Base-by-base conservation (phyloP, 2,888 invertebrate genomes). In the Tenthredo mesomela region DNA sequence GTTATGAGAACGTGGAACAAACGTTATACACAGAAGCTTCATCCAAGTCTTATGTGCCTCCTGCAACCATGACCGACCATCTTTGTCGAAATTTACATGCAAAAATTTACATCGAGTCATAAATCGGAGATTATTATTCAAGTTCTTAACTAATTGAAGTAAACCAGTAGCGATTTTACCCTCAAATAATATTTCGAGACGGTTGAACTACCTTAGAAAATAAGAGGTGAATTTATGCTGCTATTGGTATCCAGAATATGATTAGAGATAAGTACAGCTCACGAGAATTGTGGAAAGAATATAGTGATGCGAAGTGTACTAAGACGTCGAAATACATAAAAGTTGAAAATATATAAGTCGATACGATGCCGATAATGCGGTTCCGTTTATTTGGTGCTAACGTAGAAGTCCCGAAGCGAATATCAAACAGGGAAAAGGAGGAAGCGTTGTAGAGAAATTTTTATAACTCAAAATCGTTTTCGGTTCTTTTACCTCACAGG, bases 341-440 rank as follows among this genome's bases (percentile, higher is more conserved):
- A 61, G 37, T 61, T 80, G 58, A 80, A 21, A n/a, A 21, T 54
- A 40, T 25, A 40, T 25, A 21, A 80, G 15, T 61, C 61, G 15
- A 80, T 21, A 29, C 61, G 58, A 9, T 12, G 61, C 50, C 80
- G 61, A 80, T 80, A 80, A 80, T 80, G 40, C 61, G 80, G 61
- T 61, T 37, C 21, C 80, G 80, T 80, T 80, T 61, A 80, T 80
- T 80, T 37, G 80, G 80, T 80, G 61, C 21, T 80, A 80, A 80
- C 80, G 61, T n/a, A 6, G 29, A 33, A 80, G 58, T 80, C 37
- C 40, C 37, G 37, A 40, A 40, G 40, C 54, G 40, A 15, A 61
- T 73, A 73, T 80, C 58, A 58, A 80, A 37, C 40, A 21, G 10
- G 78, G 37, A 50, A 77, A 54, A 77, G 25, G 80, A n/a, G 37